Base-by-base conservation (phyloP, 2,797 vertebrate genomes). In the Heliangelus exortis region DNA sequence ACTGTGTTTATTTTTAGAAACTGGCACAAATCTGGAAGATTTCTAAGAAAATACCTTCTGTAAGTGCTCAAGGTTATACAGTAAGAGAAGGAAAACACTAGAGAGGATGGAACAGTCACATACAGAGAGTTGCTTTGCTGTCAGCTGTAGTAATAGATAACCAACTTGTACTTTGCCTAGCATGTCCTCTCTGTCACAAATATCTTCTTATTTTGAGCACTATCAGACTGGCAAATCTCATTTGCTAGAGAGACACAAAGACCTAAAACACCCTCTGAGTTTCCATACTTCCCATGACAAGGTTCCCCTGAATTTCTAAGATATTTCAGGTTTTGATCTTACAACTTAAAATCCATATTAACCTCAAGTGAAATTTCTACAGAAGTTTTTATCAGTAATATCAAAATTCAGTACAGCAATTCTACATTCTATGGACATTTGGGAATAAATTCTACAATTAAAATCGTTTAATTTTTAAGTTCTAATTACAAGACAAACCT, bases 401-500 rank as follows among this genome's bases (percentile, higher is more conserved):
- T 13, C 43, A 55, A 73, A 69, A 80, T 41, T 73, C 28, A 74
- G 28, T 31, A 50, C 8, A 93, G 33, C 15, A 87, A 22, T 25
- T 61, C 8, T 54, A 34, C 14, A 3, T 55, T 69, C 31, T 28
- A 47, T 9, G 2, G 7, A 16, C 51, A 55, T 34, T 66, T 74
- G 17, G 13, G 31, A 66, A 79, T n/a, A 39, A 77, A 3, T 9
- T 23, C 39, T 41, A 75, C 13, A 33, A 61, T 36, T 62, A 25
- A 67, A 61, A 54, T n/a, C 18, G 7, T 47, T 72, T 87, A 28
- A 68, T 95, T 92, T 33, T 79, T 12, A 92, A 76, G 53, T 43
- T 74, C 17, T 91, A 83, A 87, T 89, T 74, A 83, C 36, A 91
- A 68, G 36, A 51, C 41, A 80, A 68, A 29, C 5, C 3, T 19